Base-by-base conservation (phyloP, 2,888 invertebrate genomes). In the Cryptus armator region DNA sequence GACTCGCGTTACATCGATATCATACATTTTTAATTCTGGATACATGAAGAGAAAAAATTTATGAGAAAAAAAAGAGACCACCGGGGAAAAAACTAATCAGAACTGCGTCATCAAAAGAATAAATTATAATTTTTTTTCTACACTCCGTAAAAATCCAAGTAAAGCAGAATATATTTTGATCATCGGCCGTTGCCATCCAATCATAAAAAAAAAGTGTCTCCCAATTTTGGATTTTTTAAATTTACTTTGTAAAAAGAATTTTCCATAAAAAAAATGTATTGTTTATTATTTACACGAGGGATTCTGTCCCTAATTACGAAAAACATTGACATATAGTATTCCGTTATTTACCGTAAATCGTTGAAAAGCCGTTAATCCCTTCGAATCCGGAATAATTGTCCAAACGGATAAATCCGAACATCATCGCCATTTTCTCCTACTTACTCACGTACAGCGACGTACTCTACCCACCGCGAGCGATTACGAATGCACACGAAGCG, bases 261-360 rank as follows among this genome's bases (percentile, higher is more conserved):
- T 29, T 32, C 5, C 6, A 4, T 62, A 2, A 14, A 62, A 62
- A 32, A 32, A 29, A 4, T 3, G 4, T 14, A 5, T 29, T 4
- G 5, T 59, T 59, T 59, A 19, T 59, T 29, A 3, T 29, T 59
- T 0, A 24, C 29, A 59, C 14, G 7, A 5, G 43, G 43, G 1
- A 12, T 29, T 24, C n/a, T 14, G 2, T 24, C 86, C 82, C 88
- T 89, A 88, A 90, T 91, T 87, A 53, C 14, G 1, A 14, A 59
- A 29, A 29, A 91, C 89, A 87, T 80, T 81, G 64, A 59, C 70
- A 75, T 85, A 81, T 84, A 85, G 81, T 88, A 84, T 75, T 67
- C 88, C 2, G 29, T 12, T 59, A 29, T n/a, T 0, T n/a, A 86
- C 86, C 80, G 75, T 86, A 79, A 89, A 87, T 88, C 87, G 77